Base-by-base conservation (phyloP, 1,140 invertebrate species). In the Marisa cornuarietis region DNA sequence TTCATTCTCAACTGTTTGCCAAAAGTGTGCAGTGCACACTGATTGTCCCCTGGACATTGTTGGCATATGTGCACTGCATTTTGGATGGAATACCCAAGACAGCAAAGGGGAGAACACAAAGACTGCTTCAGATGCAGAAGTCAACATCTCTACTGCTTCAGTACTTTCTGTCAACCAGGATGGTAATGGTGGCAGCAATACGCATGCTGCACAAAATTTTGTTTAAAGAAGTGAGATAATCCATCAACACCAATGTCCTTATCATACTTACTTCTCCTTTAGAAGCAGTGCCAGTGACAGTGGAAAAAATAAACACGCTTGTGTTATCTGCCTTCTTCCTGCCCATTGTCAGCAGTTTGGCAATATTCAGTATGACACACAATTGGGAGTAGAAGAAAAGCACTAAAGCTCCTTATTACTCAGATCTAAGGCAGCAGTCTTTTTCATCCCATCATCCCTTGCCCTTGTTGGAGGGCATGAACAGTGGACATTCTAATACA, bases 391-490 rank as follows among this genome's bases (percentile, higher is more conserved):
- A 42, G 76, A 52, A 3, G 63, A 63, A 8, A 65, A 52, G 62
- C 42, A 68, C 62, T 63, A 69, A 26, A 42, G 26, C 9, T 63
- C 49, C 63, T 11, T 77, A 42, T 26, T 61, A 18, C 14, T 31
- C 22, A 14, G 18, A 24, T 11, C n/a, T 5, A 14, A 24, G 52
- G 22, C 14, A 74, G 72, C 18, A 24, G 65, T 54, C 76, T 10
- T 31, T 49, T 52, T 63, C 63, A 42, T 20, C 22, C n/a, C 42
- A 14, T n/a, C 76, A 51, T 7, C 62, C 62, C 42, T 77, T 65
- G 31, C 76, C 65, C 31, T 42, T 76, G 75, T 82, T 81, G 13
- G 82, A 84, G 83, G 85, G 83, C 71, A 85, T 85, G 83, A 79
- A 85, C 79, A 83, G 82, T 85, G 81, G 84, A 72, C 80, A 79